Conservation (phyloP, 2,888 invertebrate species). For the Scrobipalpa atriplicella region DNA sequence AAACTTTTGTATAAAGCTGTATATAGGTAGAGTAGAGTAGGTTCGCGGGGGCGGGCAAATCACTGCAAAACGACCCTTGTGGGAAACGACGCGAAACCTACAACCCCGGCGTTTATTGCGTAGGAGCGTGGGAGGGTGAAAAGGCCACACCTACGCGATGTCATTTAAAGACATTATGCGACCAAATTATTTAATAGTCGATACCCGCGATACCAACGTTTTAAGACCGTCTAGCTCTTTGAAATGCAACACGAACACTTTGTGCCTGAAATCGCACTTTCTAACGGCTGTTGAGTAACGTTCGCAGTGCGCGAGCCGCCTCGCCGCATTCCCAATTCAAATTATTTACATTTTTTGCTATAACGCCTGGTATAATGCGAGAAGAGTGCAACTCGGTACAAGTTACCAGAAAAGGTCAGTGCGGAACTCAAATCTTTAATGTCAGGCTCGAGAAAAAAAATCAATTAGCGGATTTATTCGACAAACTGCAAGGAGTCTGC, state of each 20-base stretch:
- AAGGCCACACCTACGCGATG: slow-evolving; percentile 50
- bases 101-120: slow-evolving; percentile 29
- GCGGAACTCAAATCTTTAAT: slow-evolving; percentile 28
- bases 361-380: slow-evolving; percentile 32
- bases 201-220: slow-evolving; percentile 32
- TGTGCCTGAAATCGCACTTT: slow-evolving; percentile 68
- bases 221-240: slow-evolving; percentile 44
- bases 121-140: slow-evolving; percentile 48
- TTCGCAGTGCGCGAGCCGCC: slow-evolving; percentile 52
- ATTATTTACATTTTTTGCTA: slow-evolving; percentile 44
- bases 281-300: slow-evolving; percentile 69
- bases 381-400: slow-evolving; percentile 26
- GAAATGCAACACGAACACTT: slow-evolving; percentile 63
- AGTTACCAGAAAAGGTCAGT: slow-evolving; percentile 37
- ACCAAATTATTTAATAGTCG: slow-evolving; percentile 46
- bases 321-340: slow-evolving; percentile 51
- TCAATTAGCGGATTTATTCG: slow-evolving; percentile 19
- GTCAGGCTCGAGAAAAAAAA: slow-evolving; percentile 32
- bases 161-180: slow-evolving; percentile 41
- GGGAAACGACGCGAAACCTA: slow-evolving; percentile 31
- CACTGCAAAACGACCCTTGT: slow-evolving; percentile 25
- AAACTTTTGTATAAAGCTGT: slow-evolving; percentile 10
- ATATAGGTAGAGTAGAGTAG: neutral
- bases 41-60: neutral
- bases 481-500: slow-evolving; percentile 13